Evolutionary conservation across 1,140 invertebrate genomes (phyloP).

Genomic region (Acromyrmex charruanus): DNA sequence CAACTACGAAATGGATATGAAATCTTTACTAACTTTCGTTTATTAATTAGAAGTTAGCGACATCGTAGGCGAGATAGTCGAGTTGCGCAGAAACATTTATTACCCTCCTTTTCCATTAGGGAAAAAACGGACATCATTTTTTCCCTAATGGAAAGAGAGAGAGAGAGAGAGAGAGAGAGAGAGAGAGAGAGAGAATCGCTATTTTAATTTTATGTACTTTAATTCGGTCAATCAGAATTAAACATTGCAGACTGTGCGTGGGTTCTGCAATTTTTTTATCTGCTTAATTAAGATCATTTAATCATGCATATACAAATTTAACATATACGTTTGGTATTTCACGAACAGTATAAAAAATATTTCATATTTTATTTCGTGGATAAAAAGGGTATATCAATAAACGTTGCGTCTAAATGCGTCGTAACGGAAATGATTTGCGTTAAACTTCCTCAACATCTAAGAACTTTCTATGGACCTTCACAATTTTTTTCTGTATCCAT

Average conservation of each 20-base stretch:
- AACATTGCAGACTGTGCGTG: neutral
- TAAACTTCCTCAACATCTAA: neutral
- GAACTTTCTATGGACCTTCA: neutral
- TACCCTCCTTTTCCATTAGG: neutral
- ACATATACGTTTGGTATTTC: neutral
- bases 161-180: neutral
- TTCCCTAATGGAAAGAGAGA: constrained; percentile 31
- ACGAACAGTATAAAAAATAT: neutral
- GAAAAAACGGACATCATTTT: neutral
- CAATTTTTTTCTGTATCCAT: constrained; percentile 15
- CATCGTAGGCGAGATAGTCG: neutral
- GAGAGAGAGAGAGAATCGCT: constrained; percentile 17
- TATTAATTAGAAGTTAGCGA: constrained; percentile 26
- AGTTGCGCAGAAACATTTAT: constrained; percentile 42
- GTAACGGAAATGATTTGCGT: neutral
- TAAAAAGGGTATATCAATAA: neutral
- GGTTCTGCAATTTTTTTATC: neutral
- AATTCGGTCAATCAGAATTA: constrained; percentile 6
- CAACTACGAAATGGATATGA: neutral
- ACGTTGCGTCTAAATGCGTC: neutral
- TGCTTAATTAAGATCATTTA: neutral
- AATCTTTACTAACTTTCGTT: constrained; percentile 14
- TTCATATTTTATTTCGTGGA: neutral
- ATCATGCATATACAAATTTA: neutral
- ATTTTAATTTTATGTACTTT: constrained; percentile 66